These are phyloP conservation scores for Masnerella sp. DNA, from an alignment of 2,888 invertebrate genomes.

Conservation along the genomic window DNA sequence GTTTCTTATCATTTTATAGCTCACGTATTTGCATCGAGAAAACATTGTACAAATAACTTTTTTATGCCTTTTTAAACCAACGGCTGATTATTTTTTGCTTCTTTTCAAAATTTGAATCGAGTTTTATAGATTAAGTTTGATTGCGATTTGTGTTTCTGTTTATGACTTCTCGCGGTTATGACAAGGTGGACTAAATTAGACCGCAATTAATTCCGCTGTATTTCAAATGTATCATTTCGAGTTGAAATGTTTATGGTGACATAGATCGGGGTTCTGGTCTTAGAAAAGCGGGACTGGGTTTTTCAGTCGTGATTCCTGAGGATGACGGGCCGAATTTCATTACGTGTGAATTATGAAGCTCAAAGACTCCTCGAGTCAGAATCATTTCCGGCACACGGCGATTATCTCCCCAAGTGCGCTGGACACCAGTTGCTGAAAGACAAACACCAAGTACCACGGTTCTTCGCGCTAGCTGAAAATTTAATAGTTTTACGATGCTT, in stretches of 20 bases:
- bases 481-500: slow-evolving; percentile 34
- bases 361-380: slow-evolving; percentile 40
- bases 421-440: slow-evolving; percentile 51
- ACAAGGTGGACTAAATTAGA: no score
- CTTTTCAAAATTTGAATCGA: no score
- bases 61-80: no score
- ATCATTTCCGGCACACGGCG: slow-evolving; percentile 41
- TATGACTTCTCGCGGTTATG: no score
- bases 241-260: slow-evolving; percentile 46
- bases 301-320: slow-evolving; percentile 30
- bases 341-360: slow-evolving; percentile 50
- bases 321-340: slow-evolving; percentile 51
- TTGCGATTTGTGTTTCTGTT: neutral
- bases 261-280: slow-evolving; percentile 20
- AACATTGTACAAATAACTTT: neutral
- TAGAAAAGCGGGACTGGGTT: slow-evolving; percentile 14
- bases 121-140: no score
- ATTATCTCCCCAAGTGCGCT: slow-evolving; percentile 34
- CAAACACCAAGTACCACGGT: slow-evolving; percentile 31
- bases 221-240: slow-evolving; percentile 39
- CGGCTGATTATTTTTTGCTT: neutral
- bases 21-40: slow-evolving; percentile 21
- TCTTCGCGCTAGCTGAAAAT: slow-evolving; percentile 23
- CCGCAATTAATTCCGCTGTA: slow-evolving; percentile 32
- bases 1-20: slow-evolving; percentile 38